Evolutionary conservation across 2,888 invertebrate genomes (phyloP), one percentile per base, ranked within the genome.

Genomic region (Thecophora atra): DNA sequence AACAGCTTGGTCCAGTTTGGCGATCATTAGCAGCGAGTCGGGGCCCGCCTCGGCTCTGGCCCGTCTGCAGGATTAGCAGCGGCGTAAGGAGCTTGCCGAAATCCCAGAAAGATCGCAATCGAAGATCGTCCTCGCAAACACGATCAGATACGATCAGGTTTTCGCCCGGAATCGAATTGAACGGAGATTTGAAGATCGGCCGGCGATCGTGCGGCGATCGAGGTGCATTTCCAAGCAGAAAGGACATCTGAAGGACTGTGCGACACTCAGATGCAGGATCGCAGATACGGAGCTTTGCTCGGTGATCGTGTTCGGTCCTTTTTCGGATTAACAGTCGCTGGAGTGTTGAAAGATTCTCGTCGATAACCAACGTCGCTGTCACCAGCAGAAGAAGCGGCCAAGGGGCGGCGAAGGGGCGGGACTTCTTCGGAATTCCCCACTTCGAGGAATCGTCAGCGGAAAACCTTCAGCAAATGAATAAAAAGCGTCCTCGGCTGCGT

Each of bases 21-120:
- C 65, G 79, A 81, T 81, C 81, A 82, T 81, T 81, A 82, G 82
- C 81, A 79, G 78, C 81, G 80, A 82, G 81, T 78, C 81, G 79
- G 78, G 77, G 56, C 47, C 65, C 26, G 60, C 65, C 54, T 47
- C 15, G 26, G 51, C n/a, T 26, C 37, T 56, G 37, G n/a, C 19
- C 70, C 24, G 47, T 15, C 56, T 15, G 42, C 37, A 28, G 72
- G 63, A 67, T 72, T 72, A 60, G 47, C 17, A 30, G 47, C 13
- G 58, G 28, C 26, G 58, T 58, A 58, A 58, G 51, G 28, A 66
- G 28, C 24, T 42, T 63, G 63, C 7, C 7, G 19, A 42, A 37
- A 42, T 44, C 47, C 44, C 17, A n/a, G 37, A 67, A 67, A 52
- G 70, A 70, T 70, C 30, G 62, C n/a, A 54, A 71, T 71, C 71